phyloP scores from a whole-genome alignment of 2,113 vertebrate genomes.

The Lampris megalopsis region DNA sequence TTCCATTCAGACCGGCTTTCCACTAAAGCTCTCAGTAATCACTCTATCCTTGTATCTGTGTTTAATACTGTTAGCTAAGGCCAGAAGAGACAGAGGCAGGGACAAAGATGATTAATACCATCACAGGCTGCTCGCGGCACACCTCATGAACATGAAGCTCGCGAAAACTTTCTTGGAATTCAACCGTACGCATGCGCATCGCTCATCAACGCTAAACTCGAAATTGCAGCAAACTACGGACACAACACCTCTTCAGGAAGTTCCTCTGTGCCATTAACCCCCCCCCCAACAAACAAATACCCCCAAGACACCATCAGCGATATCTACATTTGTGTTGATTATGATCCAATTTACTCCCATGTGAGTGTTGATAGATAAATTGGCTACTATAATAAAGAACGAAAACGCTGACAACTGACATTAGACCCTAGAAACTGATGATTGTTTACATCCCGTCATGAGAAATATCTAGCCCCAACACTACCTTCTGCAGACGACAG shows the following conservation, averaged over 20 bases:
- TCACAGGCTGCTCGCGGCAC: slow-evolving; percentile 13
- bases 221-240: neutral
- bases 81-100: slow-evolving; percentile 62
- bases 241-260: no score
- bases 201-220: neutral
- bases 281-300: no score
- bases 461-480: no score
- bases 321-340: no score
- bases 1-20: slow-evolving; percentile 73
- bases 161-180: slow-evolving; percentile 8
- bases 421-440: no score
- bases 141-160: slow-evolving; percentile 15
- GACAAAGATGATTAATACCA: slow-evolving; percentile 73
- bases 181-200: neutral
- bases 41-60: slow-evolving; percentile 71
- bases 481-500: no score
- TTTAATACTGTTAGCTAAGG: slow-evolving; percentile 74
- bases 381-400: no score
- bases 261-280: no score
- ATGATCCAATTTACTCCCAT: no score
- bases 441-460: no score
- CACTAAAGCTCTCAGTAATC: slow-evolving; percentile 73
- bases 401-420: no score
- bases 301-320: neutral
- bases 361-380: no score